Conservation (phyloP, 2,797 vertebrate genomes). For the Galaxias olidus region DNA sequence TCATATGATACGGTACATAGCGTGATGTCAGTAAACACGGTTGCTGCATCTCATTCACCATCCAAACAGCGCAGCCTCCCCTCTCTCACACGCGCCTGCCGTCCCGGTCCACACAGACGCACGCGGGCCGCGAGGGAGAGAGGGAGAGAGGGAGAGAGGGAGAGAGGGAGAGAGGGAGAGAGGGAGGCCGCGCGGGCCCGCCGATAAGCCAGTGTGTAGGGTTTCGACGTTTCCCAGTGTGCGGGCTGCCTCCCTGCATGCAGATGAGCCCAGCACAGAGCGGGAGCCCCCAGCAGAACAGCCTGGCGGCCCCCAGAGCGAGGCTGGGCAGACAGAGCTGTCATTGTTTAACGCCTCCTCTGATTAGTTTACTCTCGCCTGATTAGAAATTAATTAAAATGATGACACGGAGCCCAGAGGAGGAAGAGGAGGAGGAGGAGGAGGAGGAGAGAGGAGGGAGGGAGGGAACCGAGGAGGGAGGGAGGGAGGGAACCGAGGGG, state of each 20-base stretch:
- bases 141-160: no score
- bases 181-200: no score
- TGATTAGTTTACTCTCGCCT: constrained; percentile 95
- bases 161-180: no score
- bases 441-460: constrained; percentile 10
- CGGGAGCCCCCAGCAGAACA: constrained; percentile 38
- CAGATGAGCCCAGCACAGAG: background rate
- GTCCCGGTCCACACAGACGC: no score
- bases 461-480: background rate
- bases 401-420: constrained; percentile 92
- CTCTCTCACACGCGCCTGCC: no score
- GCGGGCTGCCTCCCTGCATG: constrained; percentile 57
- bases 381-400: constrained; percentile 92
- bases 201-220: constrained; percentile 16
- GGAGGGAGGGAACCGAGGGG: constrained; percentile 27
- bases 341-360: constrained; percentile 80
- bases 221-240: constrained; percentile 29
- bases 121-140: no score
- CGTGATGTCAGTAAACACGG: no score
- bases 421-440: constrained; percentile 72
- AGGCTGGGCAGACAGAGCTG: constrained; percentile 69
- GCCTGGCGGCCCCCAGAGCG: constrained; percentile 62
- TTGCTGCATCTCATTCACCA: no score
- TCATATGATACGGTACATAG: constrained; percentile 35
- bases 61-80: no score